Evolutionary conservation across 1,140 invertebrate species (phyloP), one percentile per base, ranked within the genome.

Genomic region (Oryctes rhinoceros): DNA sequence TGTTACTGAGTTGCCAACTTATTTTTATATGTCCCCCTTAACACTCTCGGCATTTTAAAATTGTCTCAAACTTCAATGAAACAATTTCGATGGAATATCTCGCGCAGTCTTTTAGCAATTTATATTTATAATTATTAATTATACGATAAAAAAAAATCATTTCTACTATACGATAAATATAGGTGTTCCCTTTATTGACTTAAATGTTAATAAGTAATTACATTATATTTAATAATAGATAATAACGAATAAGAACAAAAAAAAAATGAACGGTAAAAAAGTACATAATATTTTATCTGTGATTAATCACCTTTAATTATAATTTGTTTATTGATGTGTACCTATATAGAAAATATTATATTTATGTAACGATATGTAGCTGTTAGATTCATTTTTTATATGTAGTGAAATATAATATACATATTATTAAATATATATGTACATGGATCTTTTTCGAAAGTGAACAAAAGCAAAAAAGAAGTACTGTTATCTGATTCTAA

Each of bases 261-360:
- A 37, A 59, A 15, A 62, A 62, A 62, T 62, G 35, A 11, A 67
- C 35, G 65, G 65, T 62, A 71, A 24, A 71, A 71, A 71, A 75
- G 18, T 76, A 80, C 20, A 80, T 80, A 80, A 80, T 81, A 80
- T 78, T 83, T n/a, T 83, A 78, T 78, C 77, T 78, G 80, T 80
- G 74, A 81, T 71, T 82, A 74, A 62, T 75, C 82, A 71, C 13
- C 67, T 35, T 80, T 81, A 20, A 65, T 44, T 44, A 44, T 44
- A 44, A 74, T 13, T 79, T 47, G 53, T 71, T 71, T 71, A 47
- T 67, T 11, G 47, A 48, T 81, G 30, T 48, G 44, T 79, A 48
- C 35, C 53, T 37, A 79, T 15, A 30, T 30, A 30, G 24, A 59
- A 59, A 18, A 59, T 59, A 18, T 18, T 59, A 71, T 71, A 71